Base-by-base conservation (phyloP, 2,888 invertebrate species). In the Xestia sexstrigata region DNA sequence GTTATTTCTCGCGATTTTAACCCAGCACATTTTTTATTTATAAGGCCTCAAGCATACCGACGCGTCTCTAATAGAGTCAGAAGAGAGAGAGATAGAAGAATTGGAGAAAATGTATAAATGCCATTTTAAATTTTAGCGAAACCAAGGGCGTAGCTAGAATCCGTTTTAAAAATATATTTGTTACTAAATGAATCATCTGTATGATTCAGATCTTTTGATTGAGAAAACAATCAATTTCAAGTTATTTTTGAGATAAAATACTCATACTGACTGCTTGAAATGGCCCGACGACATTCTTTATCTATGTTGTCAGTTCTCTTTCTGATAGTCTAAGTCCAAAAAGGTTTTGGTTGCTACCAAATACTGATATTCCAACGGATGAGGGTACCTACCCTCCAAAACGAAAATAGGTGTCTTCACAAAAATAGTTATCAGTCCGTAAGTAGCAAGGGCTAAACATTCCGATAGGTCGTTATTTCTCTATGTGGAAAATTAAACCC, bases 1-100 rank as follows among this genome's bases (percentile, higher is more conserved):
- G 47, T 74, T 74, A 71, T 76, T 62, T 79, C 84, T 74, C 76
- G 76, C 84, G 79, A 84, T 82, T 55, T 76, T 69, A 79, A 82
- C 49, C 86, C 84, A 86, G 79, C 86, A 82, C 86, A 77, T 77
- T 75, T 70, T 63, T 74, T 75, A 49, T 35, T 79, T 35, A 72
- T 86, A 87, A 87, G 87, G 87, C 87, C 87, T 87, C 87, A 78
- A 85, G 87, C 87, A 87, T 79, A 85, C 87, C 85, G 69, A 79
- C 82, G 39, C 74, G 66, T 80, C 80, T 82, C 73, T 76, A 75
- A 68, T 70, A 67, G 75, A 74, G 65, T 69, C 62, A 52, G 65
- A 83, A 77, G 74, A 70, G 30, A 74, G 58, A 65, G 68, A 49
- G 30, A 74, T 63, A 68, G 63, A 45, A 80, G 52, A 68, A 67